These are phyloP conservation scores for Gymnocephalus cernua DNA, from an alignment of 2,113 vertebrate genomes.

Conservation along the genomic window DNA sequence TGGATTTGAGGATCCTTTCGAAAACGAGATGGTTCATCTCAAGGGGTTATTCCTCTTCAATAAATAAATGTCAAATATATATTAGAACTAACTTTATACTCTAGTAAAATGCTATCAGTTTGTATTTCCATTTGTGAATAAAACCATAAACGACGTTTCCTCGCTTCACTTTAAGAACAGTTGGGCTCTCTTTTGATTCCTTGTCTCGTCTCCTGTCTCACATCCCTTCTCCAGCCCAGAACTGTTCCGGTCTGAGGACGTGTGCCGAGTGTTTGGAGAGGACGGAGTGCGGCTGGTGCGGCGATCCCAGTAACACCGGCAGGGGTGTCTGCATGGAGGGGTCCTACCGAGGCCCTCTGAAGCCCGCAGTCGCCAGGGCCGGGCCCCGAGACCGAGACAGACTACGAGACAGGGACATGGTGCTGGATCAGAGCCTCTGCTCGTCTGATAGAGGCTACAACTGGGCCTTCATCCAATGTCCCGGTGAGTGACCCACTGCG, in stretches of 20 bases:
- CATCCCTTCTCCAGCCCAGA: conserved; percentile 87
- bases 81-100: background rate
- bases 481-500: conserved; percentile 83
- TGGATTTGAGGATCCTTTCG: too few species aligned
- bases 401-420: conserved; percentile 80
- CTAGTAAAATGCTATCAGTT: too few species aligned
- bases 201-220: fast-evolving
- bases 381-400: conserved; percentile 42
- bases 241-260: conserved; percentile 94
- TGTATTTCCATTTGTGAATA: background rate
- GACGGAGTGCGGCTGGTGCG: conserved; percentile 96
- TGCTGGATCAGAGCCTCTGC: conserved; percentile 90
- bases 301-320: conserved; percentile 93
- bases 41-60: too few species aligned
- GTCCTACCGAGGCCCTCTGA: conserved; percentile 93
- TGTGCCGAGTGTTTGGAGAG: conserved; percentile 93
- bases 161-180: background rate
- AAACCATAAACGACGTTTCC: background rate
- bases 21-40: too few species aligned
- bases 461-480: conserved; percentile 96
- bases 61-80: too few species aligned
- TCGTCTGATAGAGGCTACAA: conserved; percentile 90
- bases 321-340: conserved; percentile 92
- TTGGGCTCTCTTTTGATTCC: background rate
- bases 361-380: conserved; percentile 55